Evolutionary conservation across 2,113 vertebrate species (phyloP).

Genomic region (Hippocampus mohnikei): DNA sequence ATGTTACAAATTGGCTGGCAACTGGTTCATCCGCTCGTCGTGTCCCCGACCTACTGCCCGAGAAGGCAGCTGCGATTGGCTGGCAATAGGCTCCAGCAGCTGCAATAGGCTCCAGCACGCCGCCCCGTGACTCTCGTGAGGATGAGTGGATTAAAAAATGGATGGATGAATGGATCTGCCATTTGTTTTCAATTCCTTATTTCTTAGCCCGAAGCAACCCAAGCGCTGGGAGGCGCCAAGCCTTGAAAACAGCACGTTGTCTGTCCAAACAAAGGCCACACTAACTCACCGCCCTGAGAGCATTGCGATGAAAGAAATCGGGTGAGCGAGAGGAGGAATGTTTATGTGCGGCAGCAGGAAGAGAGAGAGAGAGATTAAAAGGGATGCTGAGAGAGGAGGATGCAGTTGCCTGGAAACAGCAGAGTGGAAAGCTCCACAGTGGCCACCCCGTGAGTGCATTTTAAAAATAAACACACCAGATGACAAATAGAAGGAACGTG

Average conservation of each 20-base stretch:
- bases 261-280: not conserved
- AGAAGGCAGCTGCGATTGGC: too few relatives aligned
- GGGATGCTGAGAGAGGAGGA: conserved; percentile 46
- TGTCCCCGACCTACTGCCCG: too few relatives aligned
- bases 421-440: conserved; percentile 24
- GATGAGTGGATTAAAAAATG: too few relatives aligned
- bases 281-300: conserved; percentile 23
- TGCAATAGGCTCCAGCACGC: too few relatives aligned
- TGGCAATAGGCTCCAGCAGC: too few relatives aligned
- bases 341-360: not conserved
- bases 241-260: not conserved
- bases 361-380: conserved; percentile 40
- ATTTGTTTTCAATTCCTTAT: not conserved
- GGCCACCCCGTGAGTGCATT: conserved; percentile 9
- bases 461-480: conserved; percentile 18
- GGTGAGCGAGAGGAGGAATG: not conserved
- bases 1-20: too few relatives aligned
- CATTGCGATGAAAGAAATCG: conserved; percentile 26
- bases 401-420: conserved; percentile 76
- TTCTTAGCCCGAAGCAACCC: not conserved
- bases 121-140: too few relatives aligned
- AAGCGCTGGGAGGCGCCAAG: not conserved
- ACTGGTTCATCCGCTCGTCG: too few relatives aligned
- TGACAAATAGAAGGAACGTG: conserved; percentile 19
- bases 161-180: too few relatives aligned